These are phyloP conservation scores for Pyxicephalus adspersus DNA, from an alignment of 2,113 vertebrate genomes.

Conservation along the genomic window DNA sequence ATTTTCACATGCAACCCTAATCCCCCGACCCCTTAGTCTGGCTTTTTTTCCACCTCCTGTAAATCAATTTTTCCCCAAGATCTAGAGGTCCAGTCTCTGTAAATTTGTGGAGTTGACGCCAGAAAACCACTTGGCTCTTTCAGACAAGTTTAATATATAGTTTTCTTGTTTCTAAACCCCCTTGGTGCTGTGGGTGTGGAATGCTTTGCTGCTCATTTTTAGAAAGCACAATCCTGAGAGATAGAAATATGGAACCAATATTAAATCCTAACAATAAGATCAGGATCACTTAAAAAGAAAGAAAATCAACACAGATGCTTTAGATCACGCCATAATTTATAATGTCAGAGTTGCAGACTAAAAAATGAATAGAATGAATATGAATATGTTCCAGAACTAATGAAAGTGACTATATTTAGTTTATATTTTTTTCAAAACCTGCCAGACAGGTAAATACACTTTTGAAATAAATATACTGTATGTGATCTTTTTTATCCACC, in stretches of 20 bases:
- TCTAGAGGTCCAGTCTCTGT: slow-evolving; percentile 40
- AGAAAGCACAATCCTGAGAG: slow-evolving; percentile 11
- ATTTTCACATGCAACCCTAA: slow-evolving; percentile 54
- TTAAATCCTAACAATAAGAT: slow-evolving; percentile 5
- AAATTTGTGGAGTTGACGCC: slow-evolving; percentile 39
- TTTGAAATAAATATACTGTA: no score
- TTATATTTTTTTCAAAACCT: no score
- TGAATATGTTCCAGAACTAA: not conserved
- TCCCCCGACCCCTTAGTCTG: slow-evolving; percentile 50
- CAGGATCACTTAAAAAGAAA: slow-evolving; percentile 8
- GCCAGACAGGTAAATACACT: no score
- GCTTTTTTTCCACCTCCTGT: slow-evolving; percentile 46
- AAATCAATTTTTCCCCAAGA: slow-evolving; percentile 52
- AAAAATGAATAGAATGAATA: not conserved
- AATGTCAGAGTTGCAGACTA: not conserved
- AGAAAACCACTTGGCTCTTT: slow-evolving; percentile 48
- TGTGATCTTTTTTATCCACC: no score
- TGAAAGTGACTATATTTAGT: not conserved
- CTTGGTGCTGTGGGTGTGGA: slow-evolving; percentile 24
- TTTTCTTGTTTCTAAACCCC: slow-evolving; percentile 19
- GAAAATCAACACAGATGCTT: slow-evolving; percentile 24
- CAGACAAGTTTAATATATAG: slow-evolving; percentile 47
- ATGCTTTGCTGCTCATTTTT: slow-evolving; percentile 10
- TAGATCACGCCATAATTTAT: slow-evolving; percentile 34
- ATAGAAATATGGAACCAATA: slow-evolving; percentile 53